Evolutionary conservation across 2,797 vertebrate genomes (phyloP).

Genomic region (Sylvia borin): DNA sequence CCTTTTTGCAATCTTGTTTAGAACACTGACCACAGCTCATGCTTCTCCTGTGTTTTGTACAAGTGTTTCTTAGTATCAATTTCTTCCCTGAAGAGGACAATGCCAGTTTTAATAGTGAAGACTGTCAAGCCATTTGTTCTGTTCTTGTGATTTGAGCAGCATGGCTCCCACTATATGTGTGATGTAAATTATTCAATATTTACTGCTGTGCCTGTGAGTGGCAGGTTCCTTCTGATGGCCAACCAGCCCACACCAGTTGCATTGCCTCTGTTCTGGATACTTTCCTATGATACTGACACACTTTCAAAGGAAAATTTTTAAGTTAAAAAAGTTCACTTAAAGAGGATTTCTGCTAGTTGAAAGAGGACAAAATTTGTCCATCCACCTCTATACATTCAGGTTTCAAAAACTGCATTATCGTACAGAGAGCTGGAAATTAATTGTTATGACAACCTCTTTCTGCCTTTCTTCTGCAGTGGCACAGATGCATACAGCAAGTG

Average conservation of each 20-base stretch:
- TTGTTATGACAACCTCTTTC: background rate
- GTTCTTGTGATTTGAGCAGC: background rate
- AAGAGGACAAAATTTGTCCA: background rate
- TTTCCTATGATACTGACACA: background rate
- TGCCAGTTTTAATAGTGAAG: background rate
- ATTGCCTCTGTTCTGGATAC: background rate
- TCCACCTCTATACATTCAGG: background rate
- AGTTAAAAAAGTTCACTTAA: background rate
- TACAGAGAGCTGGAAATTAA: background rate
- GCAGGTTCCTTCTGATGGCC: background rate
- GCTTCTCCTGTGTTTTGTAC: background rate
- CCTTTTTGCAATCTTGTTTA: background rate
- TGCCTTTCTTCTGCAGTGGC: background rate
- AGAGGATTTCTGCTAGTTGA: background rate
- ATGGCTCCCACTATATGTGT: accelerated
- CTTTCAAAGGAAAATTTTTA: background rate
- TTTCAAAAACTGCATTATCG: background rate
- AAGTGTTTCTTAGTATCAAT: background rate
- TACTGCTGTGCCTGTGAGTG: background rate
- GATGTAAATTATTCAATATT: background rate
- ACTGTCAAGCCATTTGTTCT: background rate
- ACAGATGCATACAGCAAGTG: background rate
- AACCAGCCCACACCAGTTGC: background rate
- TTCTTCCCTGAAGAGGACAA: background rate
- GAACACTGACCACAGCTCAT: background rate